Evolutionary conservation across 2,888 invertebrate genomes (phyloP).

Genomic region (Galerucella nymphaeae): DNA sequence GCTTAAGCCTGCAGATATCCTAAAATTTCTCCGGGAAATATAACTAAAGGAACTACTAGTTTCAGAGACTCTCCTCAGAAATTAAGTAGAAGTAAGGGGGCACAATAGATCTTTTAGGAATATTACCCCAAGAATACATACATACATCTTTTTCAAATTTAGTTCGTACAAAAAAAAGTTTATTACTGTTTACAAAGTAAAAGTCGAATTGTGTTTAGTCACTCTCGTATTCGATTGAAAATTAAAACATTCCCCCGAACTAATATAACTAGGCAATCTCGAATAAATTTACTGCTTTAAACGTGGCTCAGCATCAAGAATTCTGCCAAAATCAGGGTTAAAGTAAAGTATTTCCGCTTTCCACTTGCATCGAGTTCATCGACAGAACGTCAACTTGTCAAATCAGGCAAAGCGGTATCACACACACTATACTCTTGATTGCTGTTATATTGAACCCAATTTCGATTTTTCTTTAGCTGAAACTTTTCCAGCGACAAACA

Average conservation of each 20-base stretch:
- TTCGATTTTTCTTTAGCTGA: conserved; percentile 41
- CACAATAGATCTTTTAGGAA: too few species aligned
- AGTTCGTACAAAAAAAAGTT: too few species aligned
- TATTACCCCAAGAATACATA: too few species aligned
- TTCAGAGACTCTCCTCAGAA: too few species aligned
- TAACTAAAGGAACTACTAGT: too few species aligned
- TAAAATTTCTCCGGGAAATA: too few species aligned
- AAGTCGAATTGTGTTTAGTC: too few species aligned
- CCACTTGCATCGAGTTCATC: conserved; percentile 37
- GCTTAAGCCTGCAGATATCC: too few species aligned
- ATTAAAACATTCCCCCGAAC: neutral
- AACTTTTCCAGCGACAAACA: conserved; percentile 38
- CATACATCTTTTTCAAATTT: too few species aligned
- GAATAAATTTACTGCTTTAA: conserved; percentile 32
- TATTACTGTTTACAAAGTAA: too few species aligned
- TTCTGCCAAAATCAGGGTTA: conserved; percentile 57
- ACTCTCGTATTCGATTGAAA: neutral
- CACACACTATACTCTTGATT: conserved; percentile 43
- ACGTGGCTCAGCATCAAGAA: conserved; percentile 44
- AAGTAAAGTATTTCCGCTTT: conserved; percentile 40
- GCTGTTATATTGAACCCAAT: conserved; percentile 48
- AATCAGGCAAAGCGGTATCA: conserved; percentile 45
- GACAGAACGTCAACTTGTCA: conserved; percentile 43
- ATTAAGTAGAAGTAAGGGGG: too few species aligned
- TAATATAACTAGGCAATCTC: conserved; percentile 20